phyloP scores from a whole-genome alignment of 2,113 vertebrate species.

The Misgurnus mizolepis region DNA sequence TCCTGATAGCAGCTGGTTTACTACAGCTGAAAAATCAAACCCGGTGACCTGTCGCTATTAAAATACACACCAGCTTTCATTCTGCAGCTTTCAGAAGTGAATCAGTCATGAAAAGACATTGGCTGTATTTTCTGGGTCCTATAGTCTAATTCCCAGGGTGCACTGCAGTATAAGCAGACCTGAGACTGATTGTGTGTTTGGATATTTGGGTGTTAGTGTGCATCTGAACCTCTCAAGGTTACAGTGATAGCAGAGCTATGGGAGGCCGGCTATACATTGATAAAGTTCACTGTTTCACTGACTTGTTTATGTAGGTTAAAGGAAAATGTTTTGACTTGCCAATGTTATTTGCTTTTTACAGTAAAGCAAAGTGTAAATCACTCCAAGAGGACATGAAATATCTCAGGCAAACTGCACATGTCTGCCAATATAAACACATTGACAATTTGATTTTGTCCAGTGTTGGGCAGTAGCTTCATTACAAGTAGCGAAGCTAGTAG shows the following conservation, averaged over 20 bases:
- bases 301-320: not conserved
- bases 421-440: no score
- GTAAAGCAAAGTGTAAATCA: not conserved
- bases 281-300: not conserved
- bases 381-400: no score
- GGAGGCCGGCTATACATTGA: not conserved
- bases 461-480: no score
- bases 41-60: conserved; percentile 6
- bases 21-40: conserved; percentile 26
- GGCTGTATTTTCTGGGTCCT: not conserved
- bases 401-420: no score
- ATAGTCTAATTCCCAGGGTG: conserved; percentile 1
- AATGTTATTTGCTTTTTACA: no score
- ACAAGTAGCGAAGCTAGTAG: no score
- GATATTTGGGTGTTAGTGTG: no score
- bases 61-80: not conserved
- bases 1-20: conserved; percentile 33
- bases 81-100: not conserved
- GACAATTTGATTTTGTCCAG: no score
- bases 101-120: not conserved
- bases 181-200: not conserved
- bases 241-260: not conserved
- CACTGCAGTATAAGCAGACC: not conserved
- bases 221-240: conserved; percentile 21
- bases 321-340: not conserved